A percentile compares a stretch with the other conserved stretches of the same genome.
Conservation (phyloP, 2,888 invertebrate species). For the Scaptomyza polygonia region DNA sequence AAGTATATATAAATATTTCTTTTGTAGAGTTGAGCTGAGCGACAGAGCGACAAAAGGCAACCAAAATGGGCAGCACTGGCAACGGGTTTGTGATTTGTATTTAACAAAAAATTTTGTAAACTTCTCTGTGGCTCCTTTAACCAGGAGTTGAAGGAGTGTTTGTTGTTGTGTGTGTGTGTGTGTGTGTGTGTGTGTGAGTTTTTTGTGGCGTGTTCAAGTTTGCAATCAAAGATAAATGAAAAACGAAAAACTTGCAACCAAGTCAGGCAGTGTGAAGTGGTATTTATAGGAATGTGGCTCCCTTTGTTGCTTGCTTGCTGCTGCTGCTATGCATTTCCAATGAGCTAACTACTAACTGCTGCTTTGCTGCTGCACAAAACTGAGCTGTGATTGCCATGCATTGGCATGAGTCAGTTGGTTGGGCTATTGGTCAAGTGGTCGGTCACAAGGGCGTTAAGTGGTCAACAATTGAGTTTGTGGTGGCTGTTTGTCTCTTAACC, state of each 20-base stretch:
- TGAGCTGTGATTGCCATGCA: slow-evolving; percentile 3
- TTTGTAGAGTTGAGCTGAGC: slow-evolving; percentile 52
- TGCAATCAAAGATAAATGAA: slow-evolving; percentile 73
- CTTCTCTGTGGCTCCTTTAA: slow-evolving; percentile 27
- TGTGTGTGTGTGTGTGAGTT: slow-evolving; percentile 1
- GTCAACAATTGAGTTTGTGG: slow-evolving; percentile 4
- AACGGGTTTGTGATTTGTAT: slow-evolving; percentile 54
- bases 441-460: slow-evolving; percentile 30
- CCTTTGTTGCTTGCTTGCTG: slow-evolving; percentile 40
- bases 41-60: slow-evolving; percentile 46
- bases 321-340: slow-evolving; percentile 65
- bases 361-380: slow-evolving; percentile 12
- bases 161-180: slow-evolving; percentile 12
- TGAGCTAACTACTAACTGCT: slow-evolving; percentile 44
- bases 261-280: slow-evolving; percentile 67
- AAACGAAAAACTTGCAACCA: slow-evolving; percentile 58
- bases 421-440: slow-evolving; percentile 26
- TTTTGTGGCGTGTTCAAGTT: slow-evolving; percentile 60
- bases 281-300: slow-evolving; percentile 75
- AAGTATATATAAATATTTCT: slow-evolving; percentile 6
- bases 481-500: slow-evolving; percentile 18
- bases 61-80: slow-evolving; percentile 68
- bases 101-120: slow-evolving; percentile 31
- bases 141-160: slow-evolving; percentile 57
- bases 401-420: slow-evolving; percentile 35